These are phyloP conservation scores for Cephus sareptanus DNA, from an alignment of 2,888 invertebrate genomes.

Conservation along the genomic window DNA sequence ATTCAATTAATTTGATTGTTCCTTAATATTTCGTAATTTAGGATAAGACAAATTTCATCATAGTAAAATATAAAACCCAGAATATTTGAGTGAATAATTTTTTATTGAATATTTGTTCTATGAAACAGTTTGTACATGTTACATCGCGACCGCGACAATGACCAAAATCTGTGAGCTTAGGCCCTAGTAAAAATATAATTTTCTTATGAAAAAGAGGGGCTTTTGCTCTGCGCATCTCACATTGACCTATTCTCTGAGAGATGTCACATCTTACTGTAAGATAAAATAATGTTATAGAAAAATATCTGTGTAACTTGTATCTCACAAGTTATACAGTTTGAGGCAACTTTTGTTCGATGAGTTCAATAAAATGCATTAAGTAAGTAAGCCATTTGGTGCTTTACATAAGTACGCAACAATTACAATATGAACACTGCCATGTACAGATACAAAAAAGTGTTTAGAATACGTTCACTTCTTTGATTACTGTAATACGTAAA, in stretches of 20 bases:
- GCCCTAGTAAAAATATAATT: not conserved
- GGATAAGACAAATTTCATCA: not conserved
- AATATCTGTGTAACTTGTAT: not conserved
- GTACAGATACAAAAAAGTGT: not conserved
- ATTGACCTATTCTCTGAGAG: not conserved
- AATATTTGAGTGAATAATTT: not conserved
- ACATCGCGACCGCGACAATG: not conserved
- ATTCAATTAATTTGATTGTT: conserved; percentile 75
- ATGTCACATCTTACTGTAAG: not conserved
- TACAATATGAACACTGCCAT: not conserved
- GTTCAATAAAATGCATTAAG: not conserved
- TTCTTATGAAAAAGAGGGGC: not conserved
- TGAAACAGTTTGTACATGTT: not conserved
- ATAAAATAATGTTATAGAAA: not conserved
- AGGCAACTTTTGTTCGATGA: not conserved
- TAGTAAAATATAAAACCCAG: not conserved
- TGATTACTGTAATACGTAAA: not conserved
- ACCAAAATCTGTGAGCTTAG: not conserved
- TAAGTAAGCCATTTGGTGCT: not conserved
- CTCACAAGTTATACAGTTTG: not conserved
- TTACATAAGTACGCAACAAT: not conserved
- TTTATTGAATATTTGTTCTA: not conserved
- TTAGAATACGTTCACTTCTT: not conserved
- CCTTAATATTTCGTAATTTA: not conserved
- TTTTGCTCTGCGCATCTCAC: not conserved